Evolutionary conservation across 35 echinoderm and acorn worm species (phyloP).

Genomic region (Apostichopus parvimensis): DNA sequence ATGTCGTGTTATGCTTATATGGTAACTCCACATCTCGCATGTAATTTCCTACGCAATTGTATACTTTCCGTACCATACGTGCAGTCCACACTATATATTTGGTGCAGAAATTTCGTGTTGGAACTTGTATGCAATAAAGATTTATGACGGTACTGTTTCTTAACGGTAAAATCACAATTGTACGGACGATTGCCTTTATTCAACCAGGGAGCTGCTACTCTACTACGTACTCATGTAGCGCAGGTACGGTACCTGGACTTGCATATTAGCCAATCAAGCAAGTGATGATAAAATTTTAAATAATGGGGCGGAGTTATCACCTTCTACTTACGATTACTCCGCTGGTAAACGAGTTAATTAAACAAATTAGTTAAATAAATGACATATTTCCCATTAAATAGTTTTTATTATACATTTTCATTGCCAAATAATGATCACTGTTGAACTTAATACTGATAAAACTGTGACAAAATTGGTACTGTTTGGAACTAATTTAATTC

Average conservation of each 20-base stretch:
- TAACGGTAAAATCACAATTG: no score
- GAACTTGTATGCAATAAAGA: background rate
- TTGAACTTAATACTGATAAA: no score
- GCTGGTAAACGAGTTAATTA: background rate
- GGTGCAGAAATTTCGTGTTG: background rate
- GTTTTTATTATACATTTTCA: background rate
- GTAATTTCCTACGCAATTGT: no score
- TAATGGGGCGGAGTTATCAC: background rate
- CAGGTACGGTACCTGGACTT: background rate
- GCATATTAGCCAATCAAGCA: background rate
- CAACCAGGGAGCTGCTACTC: no score
- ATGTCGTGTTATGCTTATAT: no score
- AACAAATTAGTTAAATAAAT: background rate
- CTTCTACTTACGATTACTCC: background rate
- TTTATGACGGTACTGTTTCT: no score
- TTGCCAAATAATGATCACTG: background rate
- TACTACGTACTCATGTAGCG: no score
- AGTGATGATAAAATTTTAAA: background rate
- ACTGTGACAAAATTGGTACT: background rate
- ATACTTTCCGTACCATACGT: no score
- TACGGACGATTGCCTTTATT: no score
- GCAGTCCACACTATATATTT: no score
- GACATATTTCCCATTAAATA: background rate
- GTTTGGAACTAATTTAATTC: background rate
- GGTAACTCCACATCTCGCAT: no score